Evolutionary conservation across 2,797 vertebrate species (phyloP), one percentile per base, ranked within the genome.

Genomic region (Melanogrammus aeglefinus): DNA sequence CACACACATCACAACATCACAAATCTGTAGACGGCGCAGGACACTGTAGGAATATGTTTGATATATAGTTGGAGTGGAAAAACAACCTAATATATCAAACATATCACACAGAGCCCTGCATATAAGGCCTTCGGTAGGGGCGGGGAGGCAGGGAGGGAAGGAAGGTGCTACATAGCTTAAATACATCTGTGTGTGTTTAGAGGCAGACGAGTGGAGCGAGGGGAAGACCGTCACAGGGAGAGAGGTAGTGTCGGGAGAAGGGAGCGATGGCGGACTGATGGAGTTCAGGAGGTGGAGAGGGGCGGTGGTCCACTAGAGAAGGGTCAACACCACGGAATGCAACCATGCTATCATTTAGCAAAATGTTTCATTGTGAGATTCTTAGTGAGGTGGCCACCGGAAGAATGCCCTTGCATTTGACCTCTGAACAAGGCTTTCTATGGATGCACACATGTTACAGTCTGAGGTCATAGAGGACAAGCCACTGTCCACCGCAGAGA

Each of bases 51-150:
- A 98, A 99, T 99, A 99, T 99, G 98, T 98, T 99, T 99, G 97
- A 99, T 99, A 99, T 97, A 99, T 98, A 99, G 97, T 98, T 99
- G 98, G 90, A 96, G 97, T 96, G 96, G 96, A 99, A 97, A 97
- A 97, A 99, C 97, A 99, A 99, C 97, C 97, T 99, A 99, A 99
- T 99, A 99, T 99, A 99, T 99, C 97, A 99, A 99, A 99, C 98
- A 99, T 99, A 99, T 99, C 97, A 99, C 95, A 98, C 97, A 99
- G 97, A 97, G 97, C 93, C 96, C 94, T 96, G 97, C 97, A 98
- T 94, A 93, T 91, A 96, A 96, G 96, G 94, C 96, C 94, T 97
- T 96, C 96, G 92, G 91, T 84, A 76, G 87, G 86, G 82, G 86
- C 81, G 86, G 86, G 86, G 78, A 80, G 84, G 89, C 78, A 21